Base-by-base conservation (phyloP, 2,888 invertebrate species). In the Apamea crenata region DNA sequence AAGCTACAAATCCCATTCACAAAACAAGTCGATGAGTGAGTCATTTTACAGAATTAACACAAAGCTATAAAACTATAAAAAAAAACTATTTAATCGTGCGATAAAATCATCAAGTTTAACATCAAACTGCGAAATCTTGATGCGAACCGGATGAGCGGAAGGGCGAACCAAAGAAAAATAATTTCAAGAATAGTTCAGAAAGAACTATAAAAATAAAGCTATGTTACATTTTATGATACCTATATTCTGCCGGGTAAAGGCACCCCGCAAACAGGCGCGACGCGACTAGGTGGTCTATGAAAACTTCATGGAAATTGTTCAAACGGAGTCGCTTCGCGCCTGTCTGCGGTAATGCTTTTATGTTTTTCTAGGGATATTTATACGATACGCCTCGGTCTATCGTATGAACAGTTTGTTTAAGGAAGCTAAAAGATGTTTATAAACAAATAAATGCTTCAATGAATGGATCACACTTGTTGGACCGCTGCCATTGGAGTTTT, bases 121-220 rank as follows among this genome's bases (percentile, higher is more conserved):
- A 18, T 36, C 56, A 6, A 44, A 50, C 40, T 61, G 21, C 29
- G 29, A 73, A 79, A 65, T 76, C 29, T 25, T 56, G 36, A 44
- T 74, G 44, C 14, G 36, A 44, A 47, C 53, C 65, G 59, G 63
- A 75, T 44, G 53, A 77, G n/a, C 44, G 59, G 50, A 50, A 71
- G 73, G 12, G 47, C 61, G 40, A 69, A 61, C 74, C 18, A 71
- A 78, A 68, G 66, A 78, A 73, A 71, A 73, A 71, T 81, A 78
- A 74, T 87, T n/a, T n/a, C n/a, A 82, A 71, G 59, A 66, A 82
- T 76, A 81, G 75, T 72, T 74, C 63, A 36, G 36, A 71, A 47
- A 75, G 32, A 81, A 79, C 77, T 76, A 75, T 85, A 76, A 82
- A 81, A 47, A 56, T 85, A 82, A 61, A 80, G 82, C 67, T 87